Base-by-base conservation (phyloP, 1,140 invertebrate genomes). In the Oryzaephilus surinamensis region DNA sequence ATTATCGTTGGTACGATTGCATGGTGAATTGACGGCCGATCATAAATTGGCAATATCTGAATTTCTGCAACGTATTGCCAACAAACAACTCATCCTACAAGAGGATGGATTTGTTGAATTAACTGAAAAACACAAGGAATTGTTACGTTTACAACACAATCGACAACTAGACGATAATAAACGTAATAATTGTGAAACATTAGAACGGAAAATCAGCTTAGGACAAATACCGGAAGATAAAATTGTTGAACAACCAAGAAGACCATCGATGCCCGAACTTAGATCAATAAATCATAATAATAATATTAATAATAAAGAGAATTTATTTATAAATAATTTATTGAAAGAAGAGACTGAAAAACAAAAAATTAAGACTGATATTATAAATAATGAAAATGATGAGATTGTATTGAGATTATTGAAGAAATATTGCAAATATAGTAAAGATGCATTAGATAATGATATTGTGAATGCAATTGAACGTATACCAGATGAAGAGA, bases 11-110 rank as follows among this genome's bases (percentile, higher is more conserved):
- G 73, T 77, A 43, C 63, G 70, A 43, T 65, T 77, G 50, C 70
- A 74, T 55, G 73, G 73, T 29, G 69, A 66, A 15, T 62, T 76
- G 19, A 76, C 73, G 14, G 68, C 69, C 45, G 72, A 72, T 1
- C 74, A 77, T 51, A 71, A 72, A 61, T 67, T 70, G 19, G 71
- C 71, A 12, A 69, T 77, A 17, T 69, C 70, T 18, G 70, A 74
- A 48, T 73, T 77, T 57, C 65, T 77, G 45, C 62, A 68, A 39
- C 64, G 71, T 53, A 70, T 74, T 11, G 66, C 71, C 17, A 72
- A 70, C 37, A 72, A 71, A 36, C 65, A 68, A 32, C 65, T 76
- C 15, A 65, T 74, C 39, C 54, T 77, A 31, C 72, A 71, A 36
- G 63, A 61, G 26, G 45, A 59, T 60, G 41, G 62, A 55, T 50